These are phyloP conservation scores for Gastrophryne carolinensis DNA, from an alignment of 2,797 vertebrate genomes.

Conservation along the genomic window DNA sequence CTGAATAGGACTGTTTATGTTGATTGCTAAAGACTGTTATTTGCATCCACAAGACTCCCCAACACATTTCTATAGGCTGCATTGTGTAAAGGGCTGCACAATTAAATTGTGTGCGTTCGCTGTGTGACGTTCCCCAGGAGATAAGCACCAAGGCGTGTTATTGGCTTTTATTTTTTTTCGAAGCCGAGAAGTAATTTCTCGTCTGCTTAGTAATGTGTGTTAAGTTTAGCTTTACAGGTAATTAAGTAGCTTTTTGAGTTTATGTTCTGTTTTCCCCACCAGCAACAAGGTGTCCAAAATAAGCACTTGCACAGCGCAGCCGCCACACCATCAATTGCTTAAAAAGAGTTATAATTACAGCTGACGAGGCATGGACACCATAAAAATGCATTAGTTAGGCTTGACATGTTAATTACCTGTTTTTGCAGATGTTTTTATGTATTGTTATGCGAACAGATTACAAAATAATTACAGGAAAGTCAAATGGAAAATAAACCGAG, in stretches of 20 bases:
- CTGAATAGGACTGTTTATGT: neutral
- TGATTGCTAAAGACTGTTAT: neutral
- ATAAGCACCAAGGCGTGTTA: constrained; percentile 35
- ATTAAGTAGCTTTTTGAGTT: constrained; percentile 69
- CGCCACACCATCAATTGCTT: constrained; percentile 89
- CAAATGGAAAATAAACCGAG: constrained; percentile 90
- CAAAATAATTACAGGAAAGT: constrained; percentile 90
- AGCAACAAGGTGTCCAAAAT: constrained; percentile 82
- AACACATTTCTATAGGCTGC: constrained; percentile 6
- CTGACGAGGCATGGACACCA: constrained; percentile 85
- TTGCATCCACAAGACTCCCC: neutral
- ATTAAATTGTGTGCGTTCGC: constrained; percentile 9
- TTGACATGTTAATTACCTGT: constrained; percentile 97
- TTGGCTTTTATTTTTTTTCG: constrained; percentile 27
- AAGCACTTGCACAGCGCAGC: constrained; percentile 82
- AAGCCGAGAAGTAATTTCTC: constrained; percentile 38
- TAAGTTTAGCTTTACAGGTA: constrained; percentile 51
- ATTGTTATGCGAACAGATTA: constrained; percentile 93
- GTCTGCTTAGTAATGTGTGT: constrained; percentile 35
- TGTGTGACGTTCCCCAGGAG: constrained; percentile 2
- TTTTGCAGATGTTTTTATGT: constrained; percentile 96
- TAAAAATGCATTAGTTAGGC: constrained; percentile 91
- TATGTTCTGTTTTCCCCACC: constrained; percentile 77
- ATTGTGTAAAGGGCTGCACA: constrained; percentile 6
- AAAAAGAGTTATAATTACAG: constrained; percentile 90